Conservation (phyloP, 2,113 vertebrate species). For the Herpetotheres cachinnans region DNA sequence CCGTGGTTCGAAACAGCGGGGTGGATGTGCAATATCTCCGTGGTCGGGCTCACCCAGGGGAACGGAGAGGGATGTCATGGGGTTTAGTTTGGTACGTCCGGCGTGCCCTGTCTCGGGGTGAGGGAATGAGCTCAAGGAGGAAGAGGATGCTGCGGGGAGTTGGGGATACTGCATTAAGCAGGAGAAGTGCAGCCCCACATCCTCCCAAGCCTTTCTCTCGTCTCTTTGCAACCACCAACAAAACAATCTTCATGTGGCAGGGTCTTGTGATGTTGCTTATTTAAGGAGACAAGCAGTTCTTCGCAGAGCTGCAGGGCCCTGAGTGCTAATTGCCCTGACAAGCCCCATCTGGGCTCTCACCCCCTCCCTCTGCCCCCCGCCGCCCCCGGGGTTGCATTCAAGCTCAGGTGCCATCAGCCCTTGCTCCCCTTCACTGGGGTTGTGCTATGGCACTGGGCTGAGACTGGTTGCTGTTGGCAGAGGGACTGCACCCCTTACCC, state of each 20-base stretch:
- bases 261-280: neutral
- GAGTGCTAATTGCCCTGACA: neutral
- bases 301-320: neutral
- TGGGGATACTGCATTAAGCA: neutral
- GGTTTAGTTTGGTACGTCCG: neutral
- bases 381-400: fast-evolving
- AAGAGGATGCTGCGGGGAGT: neutral
- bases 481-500: neutral
- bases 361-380: fast-evolving
- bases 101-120: fast-evolving
- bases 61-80: neutral
- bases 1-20: neutral
- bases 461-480: fast-evolving
- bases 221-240: neutral
- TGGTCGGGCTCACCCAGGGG: neutral
- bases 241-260: neutral
- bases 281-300: neutral
- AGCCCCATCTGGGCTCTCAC: neutral
- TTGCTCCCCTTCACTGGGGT: fast-evolving
- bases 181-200: fast-evolving
- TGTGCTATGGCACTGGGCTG: fast-evolving
- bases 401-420: fast-evolving
- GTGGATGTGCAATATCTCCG: neutral
- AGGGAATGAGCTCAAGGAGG: neutral
- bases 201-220: neutral